Evolutionary conservation across 1,140 invertebrate genomes (phyloP).

Genomic region (Cardiocondyla obscurior): DNA sequence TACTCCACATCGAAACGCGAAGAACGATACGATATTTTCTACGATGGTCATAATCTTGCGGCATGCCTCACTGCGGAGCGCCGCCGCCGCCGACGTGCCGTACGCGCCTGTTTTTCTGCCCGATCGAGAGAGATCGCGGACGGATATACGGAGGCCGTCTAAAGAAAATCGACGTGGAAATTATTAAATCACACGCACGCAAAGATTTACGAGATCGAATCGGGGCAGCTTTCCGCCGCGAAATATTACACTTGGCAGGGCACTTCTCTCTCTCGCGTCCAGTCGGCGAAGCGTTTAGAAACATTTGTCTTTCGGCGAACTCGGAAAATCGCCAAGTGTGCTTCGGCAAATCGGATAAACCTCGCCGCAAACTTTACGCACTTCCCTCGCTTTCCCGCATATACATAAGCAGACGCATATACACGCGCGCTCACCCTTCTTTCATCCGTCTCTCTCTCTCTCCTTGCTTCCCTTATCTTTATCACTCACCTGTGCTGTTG

Average conservation of each 20-base stretch:
- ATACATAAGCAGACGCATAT: neutral
- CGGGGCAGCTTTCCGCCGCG: neutral
- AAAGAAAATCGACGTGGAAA: conserved; percentile 11
- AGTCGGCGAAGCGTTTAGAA: neutral
- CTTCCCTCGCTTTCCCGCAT: conserved; percentile 15
- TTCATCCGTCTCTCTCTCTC: neutral
- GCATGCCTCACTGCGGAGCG: neutral
- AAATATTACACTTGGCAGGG: neutral
- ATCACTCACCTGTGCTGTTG: conserved; percentile 93
- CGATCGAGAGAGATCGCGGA: neutral
- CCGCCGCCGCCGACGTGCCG: neutral
- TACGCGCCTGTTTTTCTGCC: neutral
- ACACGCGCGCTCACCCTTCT: neutral
- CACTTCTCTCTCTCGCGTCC: neutral
- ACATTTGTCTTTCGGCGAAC: neutral
- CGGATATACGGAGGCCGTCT: neutral
- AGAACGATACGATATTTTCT: conserved; percentile 17
- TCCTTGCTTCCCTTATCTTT: neutral
- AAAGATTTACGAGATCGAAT: neutral
- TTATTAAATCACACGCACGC: neutral
- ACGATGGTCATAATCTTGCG: conserved; percentile 33
- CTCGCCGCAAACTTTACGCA: neutral
- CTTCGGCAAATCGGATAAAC: neutral
- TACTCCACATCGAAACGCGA: neutral
- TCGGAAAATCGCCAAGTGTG: neutral